These are phyloP conservation scores for Synchiropus splendidus DNA, from an alignment of 2,113 vertebrate genomes.

Conservation along the genomic window DNA sequence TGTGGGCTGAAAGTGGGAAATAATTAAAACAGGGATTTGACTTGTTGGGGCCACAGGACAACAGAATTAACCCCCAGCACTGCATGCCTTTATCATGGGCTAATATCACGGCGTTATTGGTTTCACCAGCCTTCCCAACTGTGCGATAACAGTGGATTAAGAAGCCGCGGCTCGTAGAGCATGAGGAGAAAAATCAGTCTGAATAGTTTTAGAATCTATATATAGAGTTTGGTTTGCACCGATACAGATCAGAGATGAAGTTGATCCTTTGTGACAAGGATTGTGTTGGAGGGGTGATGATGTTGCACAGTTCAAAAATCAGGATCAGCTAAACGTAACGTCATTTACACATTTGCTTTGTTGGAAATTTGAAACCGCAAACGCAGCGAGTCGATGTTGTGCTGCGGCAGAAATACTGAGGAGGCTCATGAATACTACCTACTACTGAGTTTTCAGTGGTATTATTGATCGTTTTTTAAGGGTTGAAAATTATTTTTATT, in stretches of 20 bases:
- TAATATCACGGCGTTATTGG: constrained; percentile 54
- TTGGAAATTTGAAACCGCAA: no score
- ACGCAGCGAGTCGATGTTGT: no score
- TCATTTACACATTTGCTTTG: no score
- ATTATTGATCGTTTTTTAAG: no score
- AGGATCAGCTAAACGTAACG: neutral
- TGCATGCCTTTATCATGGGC: constrained; percentile 34
- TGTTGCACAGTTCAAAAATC: neutral
- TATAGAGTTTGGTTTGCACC: constrained; percentile 42
- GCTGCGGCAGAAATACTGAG: no score
- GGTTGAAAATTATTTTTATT: no score
- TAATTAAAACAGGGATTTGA: constrained; percentile 58
- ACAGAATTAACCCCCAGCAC: constrained; percentile 30
- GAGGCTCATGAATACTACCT: no score
- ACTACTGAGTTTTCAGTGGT: no score
- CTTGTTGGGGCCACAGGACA: constrained; percentile 27
- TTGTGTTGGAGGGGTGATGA: neutral
- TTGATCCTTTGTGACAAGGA: constrained; percentile 12
- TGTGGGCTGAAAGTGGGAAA: constrained; percentile 16
- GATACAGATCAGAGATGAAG: constrained; percentile 33
- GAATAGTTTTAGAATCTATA: constrained; percentile 41
- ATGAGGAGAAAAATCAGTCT: constrained; percentile 17
- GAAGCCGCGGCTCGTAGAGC: constrained; percentile 45
- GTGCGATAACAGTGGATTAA: constrained; percentile 54
- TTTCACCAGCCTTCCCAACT: constrained; percentile 35